Percentiles rank a stretch among this genome's conserved stretches.
Evolutionary conservation across 1,140 invertebrate species (phyloP).

Genomic region (Stegodyphus dumicola): DNA sequence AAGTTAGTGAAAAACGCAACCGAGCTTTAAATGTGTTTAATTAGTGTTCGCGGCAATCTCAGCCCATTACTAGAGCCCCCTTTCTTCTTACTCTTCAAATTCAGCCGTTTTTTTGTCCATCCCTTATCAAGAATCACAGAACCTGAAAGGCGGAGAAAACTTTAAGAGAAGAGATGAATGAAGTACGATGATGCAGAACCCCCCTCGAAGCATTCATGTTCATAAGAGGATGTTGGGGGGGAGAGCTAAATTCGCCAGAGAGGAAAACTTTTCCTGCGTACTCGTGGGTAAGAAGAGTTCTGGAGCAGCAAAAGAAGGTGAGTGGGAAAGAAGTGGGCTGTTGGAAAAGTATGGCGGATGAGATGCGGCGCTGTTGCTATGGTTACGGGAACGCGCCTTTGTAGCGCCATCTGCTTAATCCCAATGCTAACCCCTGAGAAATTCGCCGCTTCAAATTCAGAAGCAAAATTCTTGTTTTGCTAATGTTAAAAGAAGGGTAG

Average conservation of each 20-base stretch:
- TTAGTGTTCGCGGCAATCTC: constrained; percentile 62
- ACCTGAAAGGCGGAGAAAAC: constrained; percentile 61
- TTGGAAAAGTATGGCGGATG: constrained; percentile 56
- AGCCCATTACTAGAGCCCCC: constrained; percentile 59
- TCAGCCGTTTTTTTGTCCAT: constrained; percentile 50
- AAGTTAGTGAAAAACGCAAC: constrained; percentile 62
- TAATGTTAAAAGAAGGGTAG: neutral
- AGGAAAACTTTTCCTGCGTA: constrained; percentile 60
- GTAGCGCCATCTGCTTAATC: constrained; percentile 41
- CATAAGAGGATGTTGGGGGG: constrained; percentile 36
- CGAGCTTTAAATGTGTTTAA: constrained; percentile 62
- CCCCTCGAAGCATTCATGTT: constrained; percentile 35
- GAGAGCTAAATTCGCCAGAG: constrained; percentile 52
- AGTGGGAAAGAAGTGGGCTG: constrained; percentile 59
- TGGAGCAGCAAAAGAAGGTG: constrained; percentile 46
- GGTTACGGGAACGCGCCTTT: constrained; percentile 26
- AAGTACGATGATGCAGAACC: constrained; percentile 55
- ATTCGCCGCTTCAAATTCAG: neutral
- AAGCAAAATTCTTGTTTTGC: constrained; percentile 11
- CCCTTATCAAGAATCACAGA: constrained; percentile 61
- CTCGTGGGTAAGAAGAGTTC: constrained; percentile 60
- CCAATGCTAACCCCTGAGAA: neutral
- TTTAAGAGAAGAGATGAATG: constrained; percentile 61
- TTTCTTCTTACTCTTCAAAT: constrained; percentile 59
- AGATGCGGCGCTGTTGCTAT: constrained; percentile 42